Conservation (phyloP, 2,113 vertebrate species). For the Phodopus roborovskii region DNA sequence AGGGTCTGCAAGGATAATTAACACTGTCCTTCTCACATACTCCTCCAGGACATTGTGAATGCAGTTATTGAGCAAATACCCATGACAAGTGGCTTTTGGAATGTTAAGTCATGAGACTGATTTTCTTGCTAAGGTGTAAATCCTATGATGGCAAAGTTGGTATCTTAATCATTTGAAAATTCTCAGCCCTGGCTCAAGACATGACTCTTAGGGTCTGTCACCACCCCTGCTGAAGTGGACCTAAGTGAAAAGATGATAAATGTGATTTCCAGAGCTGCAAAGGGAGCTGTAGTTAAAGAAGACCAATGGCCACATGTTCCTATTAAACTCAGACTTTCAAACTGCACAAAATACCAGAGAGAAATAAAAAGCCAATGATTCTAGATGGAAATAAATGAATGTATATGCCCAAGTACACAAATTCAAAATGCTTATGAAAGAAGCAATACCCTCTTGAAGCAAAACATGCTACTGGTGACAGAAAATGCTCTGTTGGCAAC, state of each 20-base stretch:
- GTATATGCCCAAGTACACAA: neutral
- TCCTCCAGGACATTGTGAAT: neutral
- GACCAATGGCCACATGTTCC: neutral
- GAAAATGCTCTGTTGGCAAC: neutral
- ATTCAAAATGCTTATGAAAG: slow-evolving; percentile 12
- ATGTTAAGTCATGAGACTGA: neutral
- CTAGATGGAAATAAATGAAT: neutral
- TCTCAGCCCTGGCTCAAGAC: neutral
- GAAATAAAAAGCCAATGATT: neutral
- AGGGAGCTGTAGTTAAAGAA: neutral
- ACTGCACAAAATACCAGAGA: neutral
- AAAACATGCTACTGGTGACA: neutral
- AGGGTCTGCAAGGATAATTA: neutral
- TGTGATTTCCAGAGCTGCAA: neutral
- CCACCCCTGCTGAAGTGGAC: neutral
- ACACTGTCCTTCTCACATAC: neutral
- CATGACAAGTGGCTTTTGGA: neutral
- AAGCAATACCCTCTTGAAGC: neutral
- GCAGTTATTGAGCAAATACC: too few relatives aligned
- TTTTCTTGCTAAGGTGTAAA: neutral
- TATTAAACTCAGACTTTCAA: slow-evolving; percentile 31
- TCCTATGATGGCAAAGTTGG: neutral
- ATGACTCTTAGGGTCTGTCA: neutral
- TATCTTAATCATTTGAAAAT: slow-evolving; percentile 29
- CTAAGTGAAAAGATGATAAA: slow-evolving; percentile 36